These are phyloP conservation scores for Drosophila ustulata DNA, from an alignment of 2,888 invertebrate genomes.

Conservation along the genomic window DNA sequence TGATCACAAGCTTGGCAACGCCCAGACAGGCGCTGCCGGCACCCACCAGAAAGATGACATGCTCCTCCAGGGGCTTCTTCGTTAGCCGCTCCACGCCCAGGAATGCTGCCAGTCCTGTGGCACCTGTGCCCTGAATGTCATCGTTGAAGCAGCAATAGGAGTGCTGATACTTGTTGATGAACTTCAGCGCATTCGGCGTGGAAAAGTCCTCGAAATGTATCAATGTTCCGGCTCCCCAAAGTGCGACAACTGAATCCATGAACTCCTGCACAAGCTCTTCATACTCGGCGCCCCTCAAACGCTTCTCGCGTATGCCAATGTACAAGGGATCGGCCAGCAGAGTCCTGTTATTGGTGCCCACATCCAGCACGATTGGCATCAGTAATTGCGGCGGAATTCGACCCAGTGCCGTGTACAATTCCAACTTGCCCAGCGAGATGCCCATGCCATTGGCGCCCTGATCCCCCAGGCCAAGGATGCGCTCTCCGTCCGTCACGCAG, in stretches of 20 bases:
- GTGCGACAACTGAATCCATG: conserved; percentile 29
- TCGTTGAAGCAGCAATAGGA: conserved; percentile 65
- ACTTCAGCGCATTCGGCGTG: conserved; percentile 63
- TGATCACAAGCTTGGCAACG: conserved; percentile 13
- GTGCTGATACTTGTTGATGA: conserved; percentile 55
- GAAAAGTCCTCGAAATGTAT: conserved; percentile 74
- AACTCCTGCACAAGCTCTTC: conserved; percentile 61
- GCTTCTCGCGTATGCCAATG: conserved; percentile 58
- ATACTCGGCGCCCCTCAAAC: conserved; percentile 60
- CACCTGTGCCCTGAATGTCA: conserved; percentile 65
- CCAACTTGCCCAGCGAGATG: conserved; percentile 65
- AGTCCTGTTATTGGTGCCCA: conserved; percentile 60
- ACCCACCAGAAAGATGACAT: conserved; percentile 51
- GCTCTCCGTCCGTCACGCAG: conserved; percentile 68
- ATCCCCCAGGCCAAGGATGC: conserved; percentile 67
- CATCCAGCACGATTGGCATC: conserved; percentile 54
- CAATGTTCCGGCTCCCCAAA: conserved; percentile 48
- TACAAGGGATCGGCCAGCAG: conserved; percentile 61
- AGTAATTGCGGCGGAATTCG: conserved; percentile 48
- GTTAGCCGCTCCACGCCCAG: conserved; percentile 50
- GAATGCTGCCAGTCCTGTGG: conserved; percentile 64
- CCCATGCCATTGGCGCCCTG: conserved; percentile 73
- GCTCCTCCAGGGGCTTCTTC: conserved; percentile 48
- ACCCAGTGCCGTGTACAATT: conserved; percentile 61
- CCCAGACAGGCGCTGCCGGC: conserved; percentile 45